Evolutionary conservation across 2,113 vertebrate species (phyloP).

Genomic region (Rissa tridactyla): DNA sequence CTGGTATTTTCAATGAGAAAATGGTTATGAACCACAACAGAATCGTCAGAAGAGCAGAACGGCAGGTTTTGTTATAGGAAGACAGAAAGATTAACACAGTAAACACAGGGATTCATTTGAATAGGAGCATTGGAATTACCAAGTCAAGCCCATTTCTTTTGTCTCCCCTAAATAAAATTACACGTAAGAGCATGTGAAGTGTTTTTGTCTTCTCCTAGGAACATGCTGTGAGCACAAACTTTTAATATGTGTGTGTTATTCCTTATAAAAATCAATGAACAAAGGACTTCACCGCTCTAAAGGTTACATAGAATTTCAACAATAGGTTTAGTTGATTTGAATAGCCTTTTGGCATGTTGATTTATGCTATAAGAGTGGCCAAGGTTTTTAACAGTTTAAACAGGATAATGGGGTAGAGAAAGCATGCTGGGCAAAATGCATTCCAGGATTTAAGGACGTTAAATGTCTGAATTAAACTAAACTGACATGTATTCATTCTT

Average conservation of each 20-base stretch:
- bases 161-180: conserved; percentile 11
- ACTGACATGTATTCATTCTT: conserved; percentile 46
- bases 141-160: conserved; percentile 3
- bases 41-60: not conserved
- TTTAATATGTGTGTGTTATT: conserved; percentile 26
- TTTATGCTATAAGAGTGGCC: conserved; percentile 52
- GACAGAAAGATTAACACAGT: not conserved
- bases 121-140: not conserved
- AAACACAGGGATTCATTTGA: not conserved
- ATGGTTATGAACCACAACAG: not conserved
- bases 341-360: conserved; percentile 51
- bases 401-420: conserved; percentile 36
- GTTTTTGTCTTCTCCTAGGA: not conserved
- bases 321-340: conserved; percentile 43
- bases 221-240: not conserved
- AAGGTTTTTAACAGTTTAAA: conserved; percentile 59
- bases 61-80: not conserved
- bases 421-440: conserved; percentile 49
- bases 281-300: conserved; percentile 28
- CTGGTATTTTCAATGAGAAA: not conserved
- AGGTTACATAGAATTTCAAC: conserved; percentile 42
- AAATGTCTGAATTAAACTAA: conserved; percentile 58
- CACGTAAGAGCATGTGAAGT: not conserved
- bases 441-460: conserved; percentile 47
- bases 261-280: conserved; percentile 30